Percentiles rank a stretch among this genome's conserved stretches.
These are phyloP conservation scores for honey bee (Apis mellifera) DNA, from an alignment of 1,140 invertebrate species.

Conservation along the genomic window Amel_HAv3.1 CM009941.2:8151501-8152000, in stretches of 20 bases:
- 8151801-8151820: neutral
- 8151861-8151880: neutral
- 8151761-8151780: conserved; percentile 91
- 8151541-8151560: conserved; percentile 95
- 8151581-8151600: conserved; percentile 90
- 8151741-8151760: conserved; percentile 96
- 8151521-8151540: conserved; percentile 94
- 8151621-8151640: conserved; percentile 83
- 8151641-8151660: conserved; percentile 88
- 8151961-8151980: no score
- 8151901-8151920: neutral
- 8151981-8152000: no score
- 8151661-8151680: conserved; percentile 94
- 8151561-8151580: conserved; percentile 92
- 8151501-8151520: conserved; percentile 88
- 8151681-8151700: conserved; percentile 92
- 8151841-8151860: neutral
- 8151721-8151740: conserved; percentile 96
- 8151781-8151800: conserved; percentile 52
- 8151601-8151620: conserved; percentile 96
- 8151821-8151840: neutral
- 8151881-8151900: neutral
- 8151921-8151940: neutral
- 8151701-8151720: conserved; percentile 93
- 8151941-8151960: no score